Evolutionary conservation across 2,113 vertebrate genomes (phyloP).

Genomic region (Gambusia holbrooki): DNA sequence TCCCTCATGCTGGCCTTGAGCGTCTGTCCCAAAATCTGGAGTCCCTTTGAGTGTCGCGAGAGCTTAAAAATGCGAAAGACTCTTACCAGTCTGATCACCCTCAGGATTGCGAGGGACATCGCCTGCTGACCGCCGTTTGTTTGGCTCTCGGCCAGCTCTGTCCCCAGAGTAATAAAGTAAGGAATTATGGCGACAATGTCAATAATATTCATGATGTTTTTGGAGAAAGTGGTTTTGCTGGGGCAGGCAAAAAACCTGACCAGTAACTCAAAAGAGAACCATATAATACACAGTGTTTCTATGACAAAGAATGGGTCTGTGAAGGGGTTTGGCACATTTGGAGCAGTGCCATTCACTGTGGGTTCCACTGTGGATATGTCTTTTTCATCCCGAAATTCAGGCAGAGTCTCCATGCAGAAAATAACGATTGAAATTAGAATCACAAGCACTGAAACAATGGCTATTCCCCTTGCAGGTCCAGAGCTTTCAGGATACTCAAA

Average conservation of each 20-base stretch:
- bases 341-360: constrained; percentile 75
- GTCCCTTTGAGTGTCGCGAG: constrained; percentile 94
- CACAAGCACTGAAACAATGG: constrained; percentile 95
- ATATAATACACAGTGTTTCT: constrained; percentile 97
- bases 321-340: constrained; percentile 77
- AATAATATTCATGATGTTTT: constrained; percentile 99
- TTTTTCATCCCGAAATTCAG: constrained; percentile 93
- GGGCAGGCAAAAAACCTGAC: constrained; percentile 96
- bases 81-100: constrained; percentile 94
- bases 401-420: constrained; percentile 97
- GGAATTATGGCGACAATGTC: constrained; percentile 98
- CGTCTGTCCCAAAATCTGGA: constrained; percentile 96
- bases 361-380: constrained; percentile 76
- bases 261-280: constrained; percentile 98
- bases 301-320: constrained; percentile 97
- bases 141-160: constrained; percentile 91
- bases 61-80: constrained; percentile 98
- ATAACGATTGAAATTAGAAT: constrained; percentile 98
- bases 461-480: constrained; percentile 93
- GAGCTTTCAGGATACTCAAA: constrained; percentile 98
- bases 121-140: constrained; percentile 94
- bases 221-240: constrained; percentile 94
- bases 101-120: constrained; percentile 96
- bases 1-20: constrained; percentile 97
- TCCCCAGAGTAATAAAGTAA: constrained; percentile 97